Conservation (phyloP, 2,113 vertebrate genomes). For the Neomonachus schauinslandi region DNA sequence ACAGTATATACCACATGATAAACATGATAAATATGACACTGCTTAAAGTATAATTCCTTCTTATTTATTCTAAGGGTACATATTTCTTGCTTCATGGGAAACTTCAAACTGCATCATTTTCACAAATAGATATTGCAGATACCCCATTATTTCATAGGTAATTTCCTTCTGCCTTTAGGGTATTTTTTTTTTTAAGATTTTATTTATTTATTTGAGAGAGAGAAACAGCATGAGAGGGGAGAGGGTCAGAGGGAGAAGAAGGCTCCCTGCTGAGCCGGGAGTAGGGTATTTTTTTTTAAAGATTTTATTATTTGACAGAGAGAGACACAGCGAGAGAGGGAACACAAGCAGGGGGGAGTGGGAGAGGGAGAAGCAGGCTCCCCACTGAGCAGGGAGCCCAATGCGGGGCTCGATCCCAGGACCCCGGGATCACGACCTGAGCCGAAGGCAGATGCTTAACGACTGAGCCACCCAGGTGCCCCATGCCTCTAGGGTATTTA, state of each 20-base stretch:
- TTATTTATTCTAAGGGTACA: neutral
- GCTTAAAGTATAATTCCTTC: conserved; percentile 4
- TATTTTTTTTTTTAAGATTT: neutral
- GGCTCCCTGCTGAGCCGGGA: too few species aligned
- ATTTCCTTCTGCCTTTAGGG: neutral
- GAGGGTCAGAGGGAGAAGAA: too few species aligned
- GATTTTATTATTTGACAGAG: neutral
- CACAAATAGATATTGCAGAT: neutral
- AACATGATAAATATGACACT: neutral
- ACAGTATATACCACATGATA: neutral
- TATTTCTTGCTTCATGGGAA: neutral
- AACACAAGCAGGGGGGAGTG: too few species aligned
- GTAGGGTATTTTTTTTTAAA: neutral
- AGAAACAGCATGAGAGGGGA: too few species aligned
- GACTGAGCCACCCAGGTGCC: too few species aligned
- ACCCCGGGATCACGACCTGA: too few species aligned
- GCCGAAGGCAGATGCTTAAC: too few species aligned
- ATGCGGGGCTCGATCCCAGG: too few species aligned
- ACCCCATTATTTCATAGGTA: neutral
- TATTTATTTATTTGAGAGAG: neutral
- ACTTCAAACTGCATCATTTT: neutral
- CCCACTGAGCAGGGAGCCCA: too few species aligned
- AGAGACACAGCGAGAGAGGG: too few species aligned
- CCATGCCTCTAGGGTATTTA: neutral
- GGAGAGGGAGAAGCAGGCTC: too few species aligned